phyloP scores from a whole-genome alignment of 2,113 vertebrate species.

The Mirza zaza region DNA sequence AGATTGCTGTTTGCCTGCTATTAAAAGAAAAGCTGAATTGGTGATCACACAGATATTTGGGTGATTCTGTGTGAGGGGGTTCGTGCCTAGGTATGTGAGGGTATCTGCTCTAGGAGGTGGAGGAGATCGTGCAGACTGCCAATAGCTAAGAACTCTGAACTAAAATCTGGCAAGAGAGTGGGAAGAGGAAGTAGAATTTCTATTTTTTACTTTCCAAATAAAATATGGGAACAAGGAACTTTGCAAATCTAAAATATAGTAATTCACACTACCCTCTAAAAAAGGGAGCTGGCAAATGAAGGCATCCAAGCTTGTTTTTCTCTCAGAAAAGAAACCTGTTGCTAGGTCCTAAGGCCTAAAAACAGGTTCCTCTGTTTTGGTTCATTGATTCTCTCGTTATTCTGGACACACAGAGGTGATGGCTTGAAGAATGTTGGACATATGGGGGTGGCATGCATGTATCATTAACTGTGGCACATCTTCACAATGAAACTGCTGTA shows the following conservation, averaged over 20 bases:
- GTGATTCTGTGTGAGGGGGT: background rate
- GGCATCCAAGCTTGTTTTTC: background rate
- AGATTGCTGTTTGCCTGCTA: background rate
- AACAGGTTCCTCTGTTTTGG: background rate
- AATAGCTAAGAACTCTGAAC: background rate
- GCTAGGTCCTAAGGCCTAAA: too few species aligned
- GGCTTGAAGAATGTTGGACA: accelerated
- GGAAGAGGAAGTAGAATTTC: background rate
- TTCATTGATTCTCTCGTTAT: background rate
- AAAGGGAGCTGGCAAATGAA: background rate
- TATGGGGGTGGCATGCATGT: background rate
- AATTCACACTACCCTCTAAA: background rate
- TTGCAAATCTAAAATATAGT: background rate
- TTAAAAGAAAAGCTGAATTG: background rate
- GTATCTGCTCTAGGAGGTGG: background rate
- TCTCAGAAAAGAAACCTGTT: background rate
- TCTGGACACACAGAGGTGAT: background rate
- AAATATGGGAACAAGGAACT: background rate
- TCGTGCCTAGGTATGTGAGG: background rate
- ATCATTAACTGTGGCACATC: background rate
- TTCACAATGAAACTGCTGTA: background rate
- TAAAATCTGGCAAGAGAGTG: background rate
- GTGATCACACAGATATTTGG: background rate
- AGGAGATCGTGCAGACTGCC: accelerated
- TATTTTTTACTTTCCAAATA: background rate